A percentile compares a stretch with the other conserved stretches of the same genome.
These are phyloP conservation scores for Acrocephalus scirpaceus DNA, from an alignment of 2,797 vertebrate genomes.

Conservation along the genomic window DNA sequence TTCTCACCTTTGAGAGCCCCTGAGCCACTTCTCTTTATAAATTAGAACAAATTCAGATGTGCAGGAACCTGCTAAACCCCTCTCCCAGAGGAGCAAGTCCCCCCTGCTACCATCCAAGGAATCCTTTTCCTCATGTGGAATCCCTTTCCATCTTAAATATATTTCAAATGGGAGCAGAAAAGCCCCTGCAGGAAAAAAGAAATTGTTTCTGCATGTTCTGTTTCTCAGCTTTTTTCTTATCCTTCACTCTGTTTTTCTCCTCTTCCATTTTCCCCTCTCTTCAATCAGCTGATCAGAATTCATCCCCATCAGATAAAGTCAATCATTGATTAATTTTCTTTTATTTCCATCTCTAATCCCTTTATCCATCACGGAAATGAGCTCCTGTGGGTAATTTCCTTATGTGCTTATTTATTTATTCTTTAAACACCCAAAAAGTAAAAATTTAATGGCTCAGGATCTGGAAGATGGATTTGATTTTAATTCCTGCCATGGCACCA, in stretches of 20 bases:
- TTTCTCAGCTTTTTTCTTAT: background rate
- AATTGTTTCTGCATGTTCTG: background rate
- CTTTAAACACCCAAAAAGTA: background rate
- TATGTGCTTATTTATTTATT: background rate
- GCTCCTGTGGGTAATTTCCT: background rate
- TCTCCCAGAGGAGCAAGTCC: fast-evolving
- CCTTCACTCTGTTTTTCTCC: background rate
- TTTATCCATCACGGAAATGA: background rate
- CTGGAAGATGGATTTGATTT: background rate
- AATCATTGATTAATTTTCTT: background rate
- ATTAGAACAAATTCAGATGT: background rate
- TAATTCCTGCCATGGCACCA: background rate
- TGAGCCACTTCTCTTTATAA: background rate
- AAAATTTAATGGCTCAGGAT: background rate
- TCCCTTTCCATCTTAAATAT: background rate
- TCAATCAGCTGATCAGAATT: background rate
- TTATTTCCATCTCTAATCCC: background rate
- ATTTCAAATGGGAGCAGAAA: background rate
- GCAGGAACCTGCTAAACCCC: background rate
- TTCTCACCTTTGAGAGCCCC: background rate
- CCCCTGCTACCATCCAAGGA: background rate
- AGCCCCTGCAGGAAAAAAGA: background rate
- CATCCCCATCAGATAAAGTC: background rate
- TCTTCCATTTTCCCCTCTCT: background rate
- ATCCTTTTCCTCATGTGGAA: background rate